Evolutionary conservation across 2,797 vertebrate genomes (phyloP).

Genomic region (Halcyon chelicuti): DNA sequence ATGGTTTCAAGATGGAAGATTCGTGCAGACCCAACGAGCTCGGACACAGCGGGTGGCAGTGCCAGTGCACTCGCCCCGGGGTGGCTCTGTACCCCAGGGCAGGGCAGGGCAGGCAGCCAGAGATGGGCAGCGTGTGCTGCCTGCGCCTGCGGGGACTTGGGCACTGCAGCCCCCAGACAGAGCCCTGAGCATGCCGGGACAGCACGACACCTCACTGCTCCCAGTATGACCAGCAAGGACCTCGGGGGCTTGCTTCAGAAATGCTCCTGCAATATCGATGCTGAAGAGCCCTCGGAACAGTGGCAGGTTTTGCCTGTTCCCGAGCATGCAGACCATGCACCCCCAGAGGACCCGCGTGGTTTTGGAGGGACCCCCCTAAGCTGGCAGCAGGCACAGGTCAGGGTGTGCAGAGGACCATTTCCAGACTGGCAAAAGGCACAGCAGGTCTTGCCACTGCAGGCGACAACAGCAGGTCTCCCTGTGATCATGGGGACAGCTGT

Average conservation of each 20-base stretch:
- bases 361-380: neutral
- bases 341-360: too few species aligned
- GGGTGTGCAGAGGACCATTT: neutral
- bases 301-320: neutral
- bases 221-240: fast-evolving
- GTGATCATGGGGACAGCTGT: neutral
- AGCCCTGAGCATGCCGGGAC: fast-evolving
- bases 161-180: neutral
- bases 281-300: neutral
- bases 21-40: neutral
- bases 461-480: neutral
- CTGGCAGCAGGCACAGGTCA: fast-evolving
- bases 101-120: neutral
- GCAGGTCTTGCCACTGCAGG: neutral
- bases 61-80: too few species aligned
- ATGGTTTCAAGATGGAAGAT: neutral
- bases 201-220: neutral
- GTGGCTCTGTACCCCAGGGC: neutral
- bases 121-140: fast-evolving
- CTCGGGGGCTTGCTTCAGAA: neutral
- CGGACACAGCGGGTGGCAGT: neutral
- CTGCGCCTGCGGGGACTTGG: fast-evolving
- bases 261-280: neutral
- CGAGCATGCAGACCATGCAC: neutral
- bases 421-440: neutral